Evolutionary conservation across 1,140 invertebrate genomes (phyloP).

Genomic region (Panagrolaimus sp.): DNA sequence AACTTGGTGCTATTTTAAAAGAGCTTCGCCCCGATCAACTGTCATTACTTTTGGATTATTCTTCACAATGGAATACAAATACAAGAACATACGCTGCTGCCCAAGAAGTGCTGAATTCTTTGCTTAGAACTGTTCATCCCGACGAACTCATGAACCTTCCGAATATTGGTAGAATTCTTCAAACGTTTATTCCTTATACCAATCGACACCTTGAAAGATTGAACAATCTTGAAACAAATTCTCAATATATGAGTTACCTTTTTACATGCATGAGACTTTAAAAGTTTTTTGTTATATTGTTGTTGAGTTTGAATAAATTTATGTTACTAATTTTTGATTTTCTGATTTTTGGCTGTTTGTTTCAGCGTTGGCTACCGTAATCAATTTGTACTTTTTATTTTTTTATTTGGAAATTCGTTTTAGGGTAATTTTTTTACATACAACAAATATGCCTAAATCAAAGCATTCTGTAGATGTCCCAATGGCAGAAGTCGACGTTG

Average conservation of each 20-base stretch:
- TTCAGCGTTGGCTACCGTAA: too few species aligned
- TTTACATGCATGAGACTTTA: constrained; percentile 10
- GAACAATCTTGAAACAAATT: constrained; percentile 9
- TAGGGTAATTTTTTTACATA: neutral
- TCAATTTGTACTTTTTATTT: too few species aligned
- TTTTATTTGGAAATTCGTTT: too few species aligned
- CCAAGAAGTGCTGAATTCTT: constrained; percentile 9
- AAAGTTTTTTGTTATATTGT: neutral
- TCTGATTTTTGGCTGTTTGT: neutral
- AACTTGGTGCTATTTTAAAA: constrained; percentile 32
- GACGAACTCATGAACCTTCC: constrained; percentile 9
- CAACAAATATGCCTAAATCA: neutral
- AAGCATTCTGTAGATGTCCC: constrained; percentile 20
- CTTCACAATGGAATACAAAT: constrained; percentile 57
- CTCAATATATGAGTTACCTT: constrained; percentile 1
- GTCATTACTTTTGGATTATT: constrained; percentile 45
- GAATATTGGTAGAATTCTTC: neutral
- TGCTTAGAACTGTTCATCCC: constrained; percentile 1
- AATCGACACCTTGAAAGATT: constrained; percentile 12
- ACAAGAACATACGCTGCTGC: constrained; percentile 40
- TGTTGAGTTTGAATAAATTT: neutral
- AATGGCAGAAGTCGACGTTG: constrained; percentile 42
- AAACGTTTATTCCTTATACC: constrained; percentile 12
- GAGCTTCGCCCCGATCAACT: constrained; percentile 40
- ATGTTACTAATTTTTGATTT: neutral